A percentile compares a stretch with the other conserved stretches of the same genome.
These are phyloP conservation scores for Electrophaes corylata DNA, from an alignment of 2,888 invertebrate genomes.

Conservation along the genomic window DNA sequence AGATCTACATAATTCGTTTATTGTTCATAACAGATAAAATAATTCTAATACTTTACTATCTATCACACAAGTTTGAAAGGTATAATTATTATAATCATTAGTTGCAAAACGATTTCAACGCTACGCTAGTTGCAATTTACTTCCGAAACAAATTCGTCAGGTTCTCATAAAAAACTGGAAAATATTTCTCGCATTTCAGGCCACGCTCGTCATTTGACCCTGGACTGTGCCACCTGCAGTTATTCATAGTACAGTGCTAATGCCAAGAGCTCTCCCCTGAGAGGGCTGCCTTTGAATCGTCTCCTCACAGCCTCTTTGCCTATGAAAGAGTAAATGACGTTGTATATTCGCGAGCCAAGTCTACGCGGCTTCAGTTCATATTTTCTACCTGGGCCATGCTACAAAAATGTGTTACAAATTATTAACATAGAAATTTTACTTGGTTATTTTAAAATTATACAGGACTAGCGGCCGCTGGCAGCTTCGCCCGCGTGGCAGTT, in stretches of 20 bases:
- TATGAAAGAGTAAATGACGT: constrained; percentile 29
- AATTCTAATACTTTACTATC: no score
- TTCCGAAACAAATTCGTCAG: no score
- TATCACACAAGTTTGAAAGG: no score
- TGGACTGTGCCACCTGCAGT: constrained; percentile 37
- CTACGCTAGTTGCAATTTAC: no score
- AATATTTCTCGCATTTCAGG: not conserved
- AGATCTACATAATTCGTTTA: no score
- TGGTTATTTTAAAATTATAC: not conserved
- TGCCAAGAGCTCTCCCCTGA: constrained; percentile 51
- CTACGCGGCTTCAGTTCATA: constrained; percentile 2
- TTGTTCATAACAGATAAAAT: no score
- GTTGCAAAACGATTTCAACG: no score
- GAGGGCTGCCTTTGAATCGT: constrained; percentile 45
- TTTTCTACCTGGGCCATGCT: not conserved
- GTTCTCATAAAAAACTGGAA: not conserved
- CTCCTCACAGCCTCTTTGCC: constrained; percentile 32
- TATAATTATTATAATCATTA: no score
- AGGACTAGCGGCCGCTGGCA: no score
- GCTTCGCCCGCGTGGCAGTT: no score
- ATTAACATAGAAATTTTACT: not conserved
- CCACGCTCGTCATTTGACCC: constrained; percentile 7
- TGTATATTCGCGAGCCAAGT: constrained; percentile 25
- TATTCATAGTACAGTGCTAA: constrained; percentile 53
- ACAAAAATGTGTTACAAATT: not conserved